Conservation (phyloP, 2,888 invertebrate species). For the Drosophila dives region DNA sequence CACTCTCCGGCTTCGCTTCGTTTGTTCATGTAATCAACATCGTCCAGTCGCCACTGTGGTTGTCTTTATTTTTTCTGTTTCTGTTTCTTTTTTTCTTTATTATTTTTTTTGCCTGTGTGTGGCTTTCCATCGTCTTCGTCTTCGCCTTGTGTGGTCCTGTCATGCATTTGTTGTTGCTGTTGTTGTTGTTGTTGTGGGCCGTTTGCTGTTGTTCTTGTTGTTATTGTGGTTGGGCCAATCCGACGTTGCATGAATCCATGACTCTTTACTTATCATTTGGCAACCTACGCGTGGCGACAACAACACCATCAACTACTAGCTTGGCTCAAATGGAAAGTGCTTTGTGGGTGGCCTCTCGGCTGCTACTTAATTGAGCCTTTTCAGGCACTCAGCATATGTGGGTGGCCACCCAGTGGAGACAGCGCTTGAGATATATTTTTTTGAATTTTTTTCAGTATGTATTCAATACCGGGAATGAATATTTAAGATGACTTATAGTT, state of each 20-base stretch:
- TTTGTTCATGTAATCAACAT: conserved; percentile 77
- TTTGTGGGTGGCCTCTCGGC: conserved; percentile 59
- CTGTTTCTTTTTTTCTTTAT: neutral
- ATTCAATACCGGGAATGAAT: no score
- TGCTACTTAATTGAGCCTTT: conserved; percentile 42
- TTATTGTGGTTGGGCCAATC: conserved; percentile 45
- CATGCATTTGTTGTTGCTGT: conserved; percentile 54
- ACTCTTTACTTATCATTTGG: conserved; percentile 76
- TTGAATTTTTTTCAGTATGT: neutral
- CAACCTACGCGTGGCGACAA: conserved; percentile 77
- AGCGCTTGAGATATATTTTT: neutral
- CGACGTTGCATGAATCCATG: conserved; percentile 64
- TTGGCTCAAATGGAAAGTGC: conserved; percentile 56
- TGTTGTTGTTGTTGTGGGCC: conserved; percentile 38
- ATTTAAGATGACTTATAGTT: no score
- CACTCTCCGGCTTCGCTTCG: conserved; percentile 53
- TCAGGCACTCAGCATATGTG: conserved; percentile 15
- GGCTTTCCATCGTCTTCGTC: conserved; percentile 56
- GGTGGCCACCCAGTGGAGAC: conserved; percentile 24
- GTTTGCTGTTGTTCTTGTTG: conserved; percentile 27
- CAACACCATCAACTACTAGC: conserved; percentile 28
- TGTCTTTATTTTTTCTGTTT: conserved; percentile 30
- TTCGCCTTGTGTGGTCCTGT: conserved; percentile 76
- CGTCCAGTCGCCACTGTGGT: conserved; percentile 68
- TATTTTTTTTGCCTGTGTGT: conserved; percentile 62